Percentiles rank a stretch among this genome's conserved stretches.
phyloP scores from a whole-genome alignment of 2,113 vertebrate genomes.

The Thymallus thymallus region DNA sequence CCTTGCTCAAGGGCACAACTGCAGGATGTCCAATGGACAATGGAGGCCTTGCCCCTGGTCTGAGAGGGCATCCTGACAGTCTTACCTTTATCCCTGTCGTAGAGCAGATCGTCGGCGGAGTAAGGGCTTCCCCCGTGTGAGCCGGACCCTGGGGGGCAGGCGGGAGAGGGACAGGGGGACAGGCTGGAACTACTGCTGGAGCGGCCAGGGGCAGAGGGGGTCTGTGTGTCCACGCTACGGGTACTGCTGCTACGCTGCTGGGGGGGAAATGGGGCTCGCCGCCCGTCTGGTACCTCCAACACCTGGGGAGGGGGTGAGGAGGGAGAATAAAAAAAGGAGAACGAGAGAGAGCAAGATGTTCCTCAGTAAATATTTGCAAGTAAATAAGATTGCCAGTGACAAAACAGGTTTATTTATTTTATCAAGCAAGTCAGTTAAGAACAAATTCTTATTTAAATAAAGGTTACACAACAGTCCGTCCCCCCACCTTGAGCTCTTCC shows the following conservation, averaged over 20 bases:
- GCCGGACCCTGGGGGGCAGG: slow-evolving; percentile 87
- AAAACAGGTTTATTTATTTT: no score
- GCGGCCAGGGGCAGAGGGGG: slow-evolving; percentile 85
- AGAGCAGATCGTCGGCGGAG: slow-evolving; percentile 90
- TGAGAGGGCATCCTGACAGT: no score
- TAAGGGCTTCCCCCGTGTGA: slow-evolving; percentile 96
- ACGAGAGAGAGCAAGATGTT: no score
- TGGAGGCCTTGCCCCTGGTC: no score
- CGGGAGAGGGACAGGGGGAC: slow-evolving; percentile 88
- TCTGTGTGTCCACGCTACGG: slow-evolving; percentile 90
- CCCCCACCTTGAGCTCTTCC: slow-evolving; percentile 89
- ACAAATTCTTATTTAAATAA: no score
- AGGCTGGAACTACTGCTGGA: slow-evolving; percentile 87
- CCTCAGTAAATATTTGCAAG: background rate
- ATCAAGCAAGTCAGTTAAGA: no score
- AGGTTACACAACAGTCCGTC: slow-evolving; percentile 5
- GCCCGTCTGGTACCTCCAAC: slow-evolving; percentile 92
- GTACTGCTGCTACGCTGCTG: slow-evolving; percentile 90
- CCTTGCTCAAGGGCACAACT: background rate
- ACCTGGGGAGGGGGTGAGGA: slow-evolving; percentile 70
- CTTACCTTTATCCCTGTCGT: slow-evolving; percentile 95
- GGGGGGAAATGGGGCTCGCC: slow-evolving; percentile 89
- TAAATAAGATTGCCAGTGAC: background rate
- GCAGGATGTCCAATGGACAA: background rate
- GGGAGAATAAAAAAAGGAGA: no score